Evolutionary conservation across 2,113 vertebrate genomes (phyloP).

Genomic region (Podarcis cretensis): DNA sequence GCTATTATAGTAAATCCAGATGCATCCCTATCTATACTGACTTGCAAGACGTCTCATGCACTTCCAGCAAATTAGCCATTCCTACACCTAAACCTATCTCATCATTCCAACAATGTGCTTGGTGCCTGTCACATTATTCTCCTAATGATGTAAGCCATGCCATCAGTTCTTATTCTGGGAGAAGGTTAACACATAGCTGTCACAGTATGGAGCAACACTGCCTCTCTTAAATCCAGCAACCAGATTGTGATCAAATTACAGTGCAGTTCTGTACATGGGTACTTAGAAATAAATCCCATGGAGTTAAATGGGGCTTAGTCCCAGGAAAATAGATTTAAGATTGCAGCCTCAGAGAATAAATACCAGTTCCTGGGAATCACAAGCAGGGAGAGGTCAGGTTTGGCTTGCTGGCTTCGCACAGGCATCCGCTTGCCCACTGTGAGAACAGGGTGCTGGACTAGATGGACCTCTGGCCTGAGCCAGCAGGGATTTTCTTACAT

Average conservation of each 20-base stretch:
- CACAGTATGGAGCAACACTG: background rate
- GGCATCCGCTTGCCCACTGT: too few relatives aligned
- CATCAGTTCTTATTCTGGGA: background rate
- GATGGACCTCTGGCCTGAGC: too few relatives aligned
- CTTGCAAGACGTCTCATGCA: slow-evolving; percentile 50
- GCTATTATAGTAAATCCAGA: slow-evolving; percentile 80
- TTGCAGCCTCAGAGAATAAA: too few relatives aligned
- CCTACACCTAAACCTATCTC: slow-evolving; percentile 62
- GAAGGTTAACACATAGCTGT: background rate
- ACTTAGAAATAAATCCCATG: background rate
- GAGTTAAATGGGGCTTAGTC: background rate
- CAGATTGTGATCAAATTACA: background rate
- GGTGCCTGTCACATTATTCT: slow-evolving; percentile 53
- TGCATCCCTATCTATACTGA: slow-evolving; percentile 67
- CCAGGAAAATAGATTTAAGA: background rate
- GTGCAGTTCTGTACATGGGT: background rate
- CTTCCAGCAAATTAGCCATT: slow-evolving; percentile 62
- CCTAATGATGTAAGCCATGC: slow-evolving; percentile 37
- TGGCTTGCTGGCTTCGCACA: too few relatives aligned
- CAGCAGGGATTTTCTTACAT: too few relatives aligned
- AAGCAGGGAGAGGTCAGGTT: too few relatives aligned
- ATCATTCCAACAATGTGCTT: slow-evolving; percentile 44
- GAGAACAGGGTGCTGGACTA: background rate
- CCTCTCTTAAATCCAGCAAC: background rate
- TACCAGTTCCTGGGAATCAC: too few relatives aligned